Percentiles rank a stretch among this genome's conserved stretches.
phyloP scores from a whole-genome alignment of 1,140 invertebrate species.

The Globodera rostochiensis region DNA sequence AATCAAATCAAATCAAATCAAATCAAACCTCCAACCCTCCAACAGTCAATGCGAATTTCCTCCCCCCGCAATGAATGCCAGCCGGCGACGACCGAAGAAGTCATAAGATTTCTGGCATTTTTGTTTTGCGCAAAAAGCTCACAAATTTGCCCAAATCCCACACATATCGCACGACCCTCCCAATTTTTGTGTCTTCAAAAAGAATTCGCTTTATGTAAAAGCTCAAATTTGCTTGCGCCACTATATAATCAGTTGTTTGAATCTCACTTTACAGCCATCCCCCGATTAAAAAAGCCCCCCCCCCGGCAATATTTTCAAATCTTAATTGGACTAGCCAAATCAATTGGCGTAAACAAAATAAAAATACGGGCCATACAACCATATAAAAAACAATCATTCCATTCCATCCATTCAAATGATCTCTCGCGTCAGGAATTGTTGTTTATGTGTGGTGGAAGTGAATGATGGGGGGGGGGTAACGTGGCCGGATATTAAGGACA shows the following conservation, averaged over 20 bases:
- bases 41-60: neutral
- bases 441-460: neutral
- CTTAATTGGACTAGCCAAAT: too few relatives aligned
- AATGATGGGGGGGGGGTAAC: neutral
- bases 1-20: too few relatives aligned
- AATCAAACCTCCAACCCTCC: neutral
- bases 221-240: too few relatives aligned
- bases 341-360: too few relatives aligned
- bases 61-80: neutral
- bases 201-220: too few relatives aligned
- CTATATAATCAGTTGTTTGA: too few relatives aligned
- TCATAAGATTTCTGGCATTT: neutral
- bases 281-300: too few relatives aligned
- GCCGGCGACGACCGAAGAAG: neutral
- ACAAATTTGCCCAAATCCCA: neutral
- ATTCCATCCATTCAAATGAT: neutral
- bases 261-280: too few relatives aligned
- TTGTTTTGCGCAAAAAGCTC: neutral
- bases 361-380: too few relatives aligned
- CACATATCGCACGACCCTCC: neutral
- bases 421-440: neutral
- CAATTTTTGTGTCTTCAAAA: neutral
- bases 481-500: slow-evolving; percentile 2
- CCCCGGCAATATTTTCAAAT: too few relatives aligned
- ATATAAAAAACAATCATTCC: too few relatives aligned